Conservation (phyloP, 1,140 invertebrate species). For the Mercenaria mercenaria region DNA sequence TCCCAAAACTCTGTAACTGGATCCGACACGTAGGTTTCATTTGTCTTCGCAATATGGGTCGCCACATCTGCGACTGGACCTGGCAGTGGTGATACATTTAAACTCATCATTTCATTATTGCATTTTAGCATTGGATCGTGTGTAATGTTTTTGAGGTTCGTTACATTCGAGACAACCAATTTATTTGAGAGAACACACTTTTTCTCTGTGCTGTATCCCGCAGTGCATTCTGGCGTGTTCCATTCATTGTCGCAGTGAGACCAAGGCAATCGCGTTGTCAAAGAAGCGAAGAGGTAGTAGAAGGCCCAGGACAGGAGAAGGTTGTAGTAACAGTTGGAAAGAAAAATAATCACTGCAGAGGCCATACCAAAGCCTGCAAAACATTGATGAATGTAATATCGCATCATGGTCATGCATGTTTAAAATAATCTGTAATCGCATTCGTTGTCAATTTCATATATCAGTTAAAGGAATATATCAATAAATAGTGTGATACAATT, state of each 20-base stretch:
- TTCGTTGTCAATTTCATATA: no score
- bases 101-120: not conserved
- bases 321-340: constrained; percentile 84
- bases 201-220: not conserved
- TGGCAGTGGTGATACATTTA: not conserved
- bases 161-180: not conserved
- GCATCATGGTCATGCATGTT: not conserved
- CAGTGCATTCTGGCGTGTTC: constrained; percentile 83
- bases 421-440: no score
- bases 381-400: not conserved
- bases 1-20: constrained; percentile 84
- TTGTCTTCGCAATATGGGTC: not conserved
- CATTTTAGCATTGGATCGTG: no score
- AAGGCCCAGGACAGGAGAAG: constrained; percentile 83
- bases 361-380: constrained; percentile 80
- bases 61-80: not conserved
- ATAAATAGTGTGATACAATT: no score
- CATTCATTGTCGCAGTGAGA: constrained; percentile 85
- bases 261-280: constrained; percentile 84
- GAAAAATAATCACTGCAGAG: constrained; percentile 79
- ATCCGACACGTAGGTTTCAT: constrained; percentile 59
- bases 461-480: no score
- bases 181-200: not conserved
- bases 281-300: constrained; percentile 83
- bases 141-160: not conserved